Percentiles rank a stretch among this genome's conserved stretches.
Conservation (phyloP, 2,888 invertebrate species). For the Leptopilina syphax region DNA sequence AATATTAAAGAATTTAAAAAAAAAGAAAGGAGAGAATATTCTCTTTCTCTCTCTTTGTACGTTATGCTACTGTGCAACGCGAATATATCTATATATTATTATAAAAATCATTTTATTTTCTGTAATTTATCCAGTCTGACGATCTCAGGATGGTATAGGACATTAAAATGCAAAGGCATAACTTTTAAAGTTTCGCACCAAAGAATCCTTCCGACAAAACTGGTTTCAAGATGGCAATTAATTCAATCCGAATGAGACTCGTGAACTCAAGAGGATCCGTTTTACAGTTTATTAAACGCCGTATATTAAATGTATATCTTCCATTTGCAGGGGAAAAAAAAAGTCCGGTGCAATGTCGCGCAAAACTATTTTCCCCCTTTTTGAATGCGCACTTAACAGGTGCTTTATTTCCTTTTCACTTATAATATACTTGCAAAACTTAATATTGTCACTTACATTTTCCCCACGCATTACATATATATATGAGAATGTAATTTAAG, state of each 20-base stretch:
- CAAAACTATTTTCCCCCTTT: too few relatives aligned
- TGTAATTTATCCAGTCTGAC: slow-evolving; percentile 30
- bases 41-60: neutral
- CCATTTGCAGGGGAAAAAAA: neutral
- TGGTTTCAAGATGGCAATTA: slow-evolving; percentile 67
- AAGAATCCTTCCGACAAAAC: slow-evolving; percentile 60
- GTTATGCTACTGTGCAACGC: neutral
- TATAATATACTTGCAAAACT: slow-evolving; percentile 6
- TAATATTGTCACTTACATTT: neutral
- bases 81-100: neutral
- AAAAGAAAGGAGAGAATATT: too few relatives aligned
- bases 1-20: too few relatives aligned
- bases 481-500: too few relatives aligned
- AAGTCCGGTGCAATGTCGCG: neutral
- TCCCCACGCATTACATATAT: too few relatives aligned
- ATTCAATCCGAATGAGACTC: slow-evolving; percentile 60
- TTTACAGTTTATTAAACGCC: slow-evolving; percentile 46
- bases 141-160: neutral
- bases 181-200: slow-evolving; percentile 32
- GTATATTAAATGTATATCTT: slow-evolving; percentile 24
- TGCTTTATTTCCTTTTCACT: slow-evolving; percentile 23
- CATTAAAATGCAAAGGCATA: slow-evolving; percentile 31
- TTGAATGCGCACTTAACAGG: neutral
- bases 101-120: slow-evolving; percentile 30
- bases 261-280: slow-evolving; percentile 44